These are phyloP conservation scores for Xenopus laevis DNA, from an alignment of 2,113 vertebrate genomes.

Conservation along the genomic window DNA sequence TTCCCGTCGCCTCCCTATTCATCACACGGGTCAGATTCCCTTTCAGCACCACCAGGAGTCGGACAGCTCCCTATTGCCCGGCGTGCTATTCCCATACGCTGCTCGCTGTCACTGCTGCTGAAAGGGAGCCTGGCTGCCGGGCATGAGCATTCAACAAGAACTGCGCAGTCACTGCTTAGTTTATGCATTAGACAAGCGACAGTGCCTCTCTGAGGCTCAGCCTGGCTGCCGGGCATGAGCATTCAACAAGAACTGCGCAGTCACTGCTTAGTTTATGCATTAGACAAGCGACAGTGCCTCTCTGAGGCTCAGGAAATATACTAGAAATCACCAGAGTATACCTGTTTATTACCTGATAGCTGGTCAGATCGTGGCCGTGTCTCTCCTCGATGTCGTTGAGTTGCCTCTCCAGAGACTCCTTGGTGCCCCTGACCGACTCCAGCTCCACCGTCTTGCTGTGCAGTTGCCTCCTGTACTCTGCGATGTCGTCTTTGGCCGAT, in stretches of 20 bases:
- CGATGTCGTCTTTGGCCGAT: conserved; percentile 91
- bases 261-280: conserved; percentile 15
- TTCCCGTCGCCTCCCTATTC: no score
- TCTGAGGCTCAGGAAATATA: not conserved
- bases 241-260: not conserved
- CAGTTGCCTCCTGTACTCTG: conserved; percentile 91
- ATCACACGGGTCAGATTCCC: no score
- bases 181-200: no score
- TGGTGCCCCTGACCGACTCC: conserved; percentile 91
- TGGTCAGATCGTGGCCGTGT: conserved; percentile 84
- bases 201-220: not conserved
- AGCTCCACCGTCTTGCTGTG: conserved; percentile 95
- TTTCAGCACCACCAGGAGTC: no score
- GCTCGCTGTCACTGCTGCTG: not conserved
- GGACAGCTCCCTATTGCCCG: not conserved
- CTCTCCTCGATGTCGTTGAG: conserved; percentile 94
- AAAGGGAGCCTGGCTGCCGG: not conserved
- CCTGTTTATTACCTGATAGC: conserved; percentile 81
- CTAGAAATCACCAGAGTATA: not conserved
- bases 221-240: not conserved
- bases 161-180: conserved; percentile 16
- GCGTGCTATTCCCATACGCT: no score
- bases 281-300: no score
- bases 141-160: not conserved
- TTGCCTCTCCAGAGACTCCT: conserved; percentile 94